A percentile compares a stretch with the other conserved stretches of the same genome.
These are phyloP conservation scores for Actinia tenebrosa DNA, from an alignment of 64 coral and sea anemone genomes.

Conservation along the genomic window DNA sequence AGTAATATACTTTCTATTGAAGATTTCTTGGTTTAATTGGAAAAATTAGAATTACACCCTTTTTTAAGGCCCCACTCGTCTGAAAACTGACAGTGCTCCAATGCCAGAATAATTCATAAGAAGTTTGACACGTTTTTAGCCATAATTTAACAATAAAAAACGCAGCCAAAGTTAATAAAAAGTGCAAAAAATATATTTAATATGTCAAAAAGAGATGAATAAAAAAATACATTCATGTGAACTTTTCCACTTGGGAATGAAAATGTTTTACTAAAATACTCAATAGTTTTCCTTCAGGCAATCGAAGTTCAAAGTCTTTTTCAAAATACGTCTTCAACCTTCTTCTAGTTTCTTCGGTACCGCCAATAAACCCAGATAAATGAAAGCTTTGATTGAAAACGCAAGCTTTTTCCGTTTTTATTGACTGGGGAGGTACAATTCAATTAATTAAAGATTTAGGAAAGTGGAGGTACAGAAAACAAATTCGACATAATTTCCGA, in stretches of 20 bases:
- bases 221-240: not conserved
- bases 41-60: too few species aligned
- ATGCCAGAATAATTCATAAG: too few species aligned
- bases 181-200: not conserved
- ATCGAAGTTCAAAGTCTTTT: not conserved
- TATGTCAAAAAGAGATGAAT: not conserved
- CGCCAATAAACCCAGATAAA: not conserved
- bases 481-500: not conserved
- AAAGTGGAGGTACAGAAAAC: not conserved
- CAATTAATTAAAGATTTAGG: not conserved
- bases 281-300: not conserved
- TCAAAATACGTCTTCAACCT: not conserved
- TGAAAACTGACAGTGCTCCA: too few species aligned
- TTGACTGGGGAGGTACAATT: not conserved
- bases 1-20: too few species aligned
- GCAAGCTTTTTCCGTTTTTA: not conserved
- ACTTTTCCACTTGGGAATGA: not conserved
- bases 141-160: not conserved
- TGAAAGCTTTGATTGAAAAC: not conserved
- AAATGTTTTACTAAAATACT: not conserved
- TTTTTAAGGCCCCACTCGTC: too few species aligned
- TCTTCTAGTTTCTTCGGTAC: not conserved
- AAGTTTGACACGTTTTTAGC: not conserved
- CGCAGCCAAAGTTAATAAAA: not conserved
- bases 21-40: too few species aligned